phyloP scores from a whole-genome alignment of 37 sponge, comb jelly and placozoan species.

The Diacarnus erythraeanus region DNA sequence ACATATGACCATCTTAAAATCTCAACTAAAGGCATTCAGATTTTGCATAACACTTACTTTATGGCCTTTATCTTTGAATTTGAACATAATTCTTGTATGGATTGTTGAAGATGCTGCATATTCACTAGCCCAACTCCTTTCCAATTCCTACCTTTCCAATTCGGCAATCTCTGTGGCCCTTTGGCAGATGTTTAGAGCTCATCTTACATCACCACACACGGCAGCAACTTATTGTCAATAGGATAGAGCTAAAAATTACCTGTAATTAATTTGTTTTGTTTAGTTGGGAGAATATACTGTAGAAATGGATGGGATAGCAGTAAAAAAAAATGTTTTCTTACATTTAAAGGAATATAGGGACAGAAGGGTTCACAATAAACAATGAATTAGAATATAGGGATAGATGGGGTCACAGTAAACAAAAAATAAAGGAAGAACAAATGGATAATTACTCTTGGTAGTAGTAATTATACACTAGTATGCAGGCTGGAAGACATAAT shows the following conservation, averaged over 20 bases:
- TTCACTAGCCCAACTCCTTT: slow-evolving; percentile 42
- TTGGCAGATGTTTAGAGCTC: slow-evolving; percentile 92
- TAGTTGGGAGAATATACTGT: too few species aligned
- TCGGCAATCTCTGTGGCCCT: slow-evolving; percentile 85
- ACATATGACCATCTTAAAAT: too few species aligned
- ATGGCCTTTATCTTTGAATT: slow-evolving; percentile 79
- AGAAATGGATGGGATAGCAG: too few species aligned
- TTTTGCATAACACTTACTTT: slow-evolving; percentile 26
- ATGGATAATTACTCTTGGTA: too few species aligned
- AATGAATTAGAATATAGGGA: too few species aligned
- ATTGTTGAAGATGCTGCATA: slow-evolving; percentile 54
- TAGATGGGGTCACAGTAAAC: too few species aligned
- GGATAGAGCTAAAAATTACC: background rate
- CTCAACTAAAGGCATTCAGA: background rate
- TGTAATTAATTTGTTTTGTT: too few species aligned
- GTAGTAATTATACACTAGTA: too few species aligned
- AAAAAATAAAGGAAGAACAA: too few species aligned
- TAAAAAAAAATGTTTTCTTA: too few species aligned
- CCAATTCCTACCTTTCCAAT: slow-evolving; percentile 1
- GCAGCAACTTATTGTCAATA: slow-evolving; percentile 20
- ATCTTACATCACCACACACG: slow-evolving; percentile 89
- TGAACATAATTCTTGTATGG: slow-evolving; percentile 78
- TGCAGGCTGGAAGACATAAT: slow-evolving; percentile 78
- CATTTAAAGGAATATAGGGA: too few species aligned
- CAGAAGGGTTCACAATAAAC: too few species aligned